Percentiles rank a stretch among this genome's conserved stretches.
phyloP scores from a whole-genome alignment of 2,113 vertebrate species.

The Zingel zingel region DNA sequence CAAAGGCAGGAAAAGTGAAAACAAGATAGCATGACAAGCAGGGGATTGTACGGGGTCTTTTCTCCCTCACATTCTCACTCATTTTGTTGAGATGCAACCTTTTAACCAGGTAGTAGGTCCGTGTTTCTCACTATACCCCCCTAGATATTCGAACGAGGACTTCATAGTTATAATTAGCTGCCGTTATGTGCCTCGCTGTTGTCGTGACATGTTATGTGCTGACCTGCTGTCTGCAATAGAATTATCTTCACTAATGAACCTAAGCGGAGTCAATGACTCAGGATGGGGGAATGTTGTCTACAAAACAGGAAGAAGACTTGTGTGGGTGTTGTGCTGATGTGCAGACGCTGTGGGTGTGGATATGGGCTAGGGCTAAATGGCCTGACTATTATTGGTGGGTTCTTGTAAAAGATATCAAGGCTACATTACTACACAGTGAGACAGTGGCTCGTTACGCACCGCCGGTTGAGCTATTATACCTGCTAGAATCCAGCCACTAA shows the following conservation, averaged over 20 bases:
- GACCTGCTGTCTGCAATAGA: slow-evolving; percentile 71
- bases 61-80: slow-evolving; percentile 32
- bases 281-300: slow-evolving; percentile 67
- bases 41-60: neutral
- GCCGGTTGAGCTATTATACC: slow-evolving; percentile 68
- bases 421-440: slow-evolving; percentile 63
- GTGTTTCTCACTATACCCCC: slow-evolving; percentile 33
- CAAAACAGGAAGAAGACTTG: slow-evolving; percentile 72
- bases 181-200: slow-evolving; percentile 58
- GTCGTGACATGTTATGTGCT: slow-evolving; percentile 56
- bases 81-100: slow-evolving; percentile 35
- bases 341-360: slow-evolving; percentile 69
- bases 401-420: slow-evolving; percentile 71
- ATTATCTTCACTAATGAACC: slow-evolving; percentile 79
- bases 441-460: slow-evolving; percentile 66
- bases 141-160: slow-evolving; percentile 63
- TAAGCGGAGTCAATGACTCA: slow-evolving; percentile 79
- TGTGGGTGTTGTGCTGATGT: slow-evolving; percentile 67
- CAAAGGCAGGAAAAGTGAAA: neutral
- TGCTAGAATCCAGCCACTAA: slow-evolving; percentile 72
- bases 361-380: slow-evolving; percentile 48
- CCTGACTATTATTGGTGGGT: slow-evolving; percentile 68
- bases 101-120: slow-evolving; percentile 38
- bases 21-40: neutral
- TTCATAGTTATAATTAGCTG: slow-evolving; percentile 72